Base-by-base conservation (phyloP, 1,140 invertebrate genomes). In the Sarcophaga peregrina region DNA sequence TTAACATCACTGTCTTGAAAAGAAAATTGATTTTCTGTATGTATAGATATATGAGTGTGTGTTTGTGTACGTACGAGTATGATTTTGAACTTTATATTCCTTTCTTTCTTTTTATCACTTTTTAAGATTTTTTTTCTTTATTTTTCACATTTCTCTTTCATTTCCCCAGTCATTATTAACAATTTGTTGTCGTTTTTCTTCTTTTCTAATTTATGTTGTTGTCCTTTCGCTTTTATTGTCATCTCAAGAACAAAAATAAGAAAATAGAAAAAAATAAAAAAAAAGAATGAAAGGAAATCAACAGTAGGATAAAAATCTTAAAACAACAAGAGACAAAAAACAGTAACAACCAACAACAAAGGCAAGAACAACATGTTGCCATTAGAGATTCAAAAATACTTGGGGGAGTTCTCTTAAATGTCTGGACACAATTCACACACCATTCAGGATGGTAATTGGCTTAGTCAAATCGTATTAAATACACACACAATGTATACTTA, bases 381-480 rank as follows among this genome's bases (percentile, higher is more conserved):
- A 78, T 78, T 78, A 50, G 75, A 50, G n/a, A 25, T 68, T 68
- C 20, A 37, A 37, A 47, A 17, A 46, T 76, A 47, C 74, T 17
- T 47, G 75, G 10, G 80, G 54, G 80, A 81, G 80, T 81, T 15
- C 62, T 58, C 13, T 58, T 13, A 15, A 47, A 5, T 62, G 81
- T 82, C 81, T 82, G 62, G 82, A 45, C 73, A 82, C 82, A 82
- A 82, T 82, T 82, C 82, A 68, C 82, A 82, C 73, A 82, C 82
- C 72, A 82, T 82, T 82, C 82, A 82, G 62, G 47, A 52, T 72
- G 48, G 50, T 82, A 82, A 82, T 82, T 82, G 82, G 68, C 82
- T 82, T 82, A 82, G 73, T 82, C 75, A 82, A 82, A 82, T 82
- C 82, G 17, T 62, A 82, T 82, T 82, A 82, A 82, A 82, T 75